Base-by-base conservation (phyloP, 1,140 invertebrate species). In the Pseudomyrmex concolor region DNA sequence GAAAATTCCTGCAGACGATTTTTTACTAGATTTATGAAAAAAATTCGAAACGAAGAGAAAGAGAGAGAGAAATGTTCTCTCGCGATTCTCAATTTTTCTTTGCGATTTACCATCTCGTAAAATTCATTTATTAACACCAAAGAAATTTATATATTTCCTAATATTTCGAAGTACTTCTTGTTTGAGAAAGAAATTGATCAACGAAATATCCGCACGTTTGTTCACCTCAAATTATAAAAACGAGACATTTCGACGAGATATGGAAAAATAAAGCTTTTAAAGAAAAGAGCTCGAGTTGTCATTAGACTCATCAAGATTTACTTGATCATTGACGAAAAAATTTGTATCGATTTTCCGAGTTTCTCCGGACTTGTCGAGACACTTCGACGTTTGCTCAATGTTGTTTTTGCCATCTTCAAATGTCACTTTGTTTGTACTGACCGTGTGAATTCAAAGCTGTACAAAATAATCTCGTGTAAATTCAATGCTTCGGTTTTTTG, bases 381-480 rank as follows among this genome's bases (percentile, higher is more conserved):
- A n/a, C 25, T n/a, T 5, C 12, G 25, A 7, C 7, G 54, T 17
- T n/a, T 19, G 7, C 22, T 62, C 43, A 12, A 43, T 13, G 2
- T 22, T 13, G 4, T 13, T 19, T 13, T 17, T 19, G 59, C 19
- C 17, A 59, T 60, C 13, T 25, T 59, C 3, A 59, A 34, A 34
- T 7, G 34, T 34, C 34, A 34, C 34, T 34, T 7, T 34, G 34
- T 34, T 34, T 5, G 34, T 7, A 7, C 34, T 0, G 34, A 25
- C 25, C 25, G 25, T 25, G 25, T 25, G 25, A 34, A 34, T 34
- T 34, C 5, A 34, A 34, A 5, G 34, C 34, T 34, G 50, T 51
- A 13, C 9, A 13, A 51, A n/a, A 76, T 66, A 67, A 77, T 76
- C 45, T 19, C 73, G 48, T 19, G 48, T 48, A 66, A 17, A 77